These are phyloP conservation scores for Conus canariensis DNA, from an alignment of 2,888 invertebrate species.

Conservation along the genomic window DNA sequence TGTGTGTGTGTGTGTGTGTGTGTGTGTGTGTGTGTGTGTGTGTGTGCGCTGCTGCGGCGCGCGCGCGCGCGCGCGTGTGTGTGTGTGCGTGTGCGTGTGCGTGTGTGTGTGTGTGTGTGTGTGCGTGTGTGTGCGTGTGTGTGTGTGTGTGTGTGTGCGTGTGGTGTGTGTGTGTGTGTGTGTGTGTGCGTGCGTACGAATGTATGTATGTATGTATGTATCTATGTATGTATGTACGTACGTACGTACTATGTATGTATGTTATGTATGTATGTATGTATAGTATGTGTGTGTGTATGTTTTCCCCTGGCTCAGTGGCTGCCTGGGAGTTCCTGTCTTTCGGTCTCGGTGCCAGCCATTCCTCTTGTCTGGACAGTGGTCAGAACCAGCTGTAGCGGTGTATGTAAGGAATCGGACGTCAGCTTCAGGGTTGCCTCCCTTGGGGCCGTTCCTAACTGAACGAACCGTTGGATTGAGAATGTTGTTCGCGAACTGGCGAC, in stretches of 20 bases:
- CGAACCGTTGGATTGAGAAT: too few species aligned
- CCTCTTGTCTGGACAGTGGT: neutral
- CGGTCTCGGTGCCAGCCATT: neutral
- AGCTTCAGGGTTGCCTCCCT: too few species aligned
- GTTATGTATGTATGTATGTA: neutral
- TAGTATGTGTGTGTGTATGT: too few species aligned
- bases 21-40: slow-evolving; percentile 22
- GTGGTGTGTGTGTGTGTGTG: slow-evolving; percentile 21
- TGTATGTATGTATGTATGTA: neutral
- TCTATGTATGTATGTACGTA: neutral
- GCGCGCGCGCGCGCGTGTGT: neutral
- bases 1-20: slow-evolving; percentile 7
- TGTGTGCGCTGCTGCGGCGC: neutral
- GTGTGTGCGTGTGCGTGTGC: neutral
- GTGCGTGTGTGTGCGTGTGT: slow-evolving; percentile 16
- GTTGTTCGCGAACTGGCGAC: too few species aligned
- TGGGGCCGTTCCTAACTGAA: too few species aligned
- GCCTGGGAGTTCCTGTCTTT: too few species aligned
- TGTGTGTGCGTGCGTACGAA: neutral
- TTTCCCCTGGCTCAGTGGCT: too few species aligned
- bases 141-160: too few species aligned
- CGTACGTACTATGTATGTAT: neutral
- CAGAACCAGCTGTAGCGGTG: too few species aligned
- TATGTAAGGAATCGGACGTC: too few species aligned
- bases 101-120: slow-evolving; percentile 18